Percentiles rank a stretch among this genome's conserved stretches.
Evolutionary conservation across 2,113 vertebrate genomes (phyloP).

Genomic region (Narcine bancroftii): DNA sequence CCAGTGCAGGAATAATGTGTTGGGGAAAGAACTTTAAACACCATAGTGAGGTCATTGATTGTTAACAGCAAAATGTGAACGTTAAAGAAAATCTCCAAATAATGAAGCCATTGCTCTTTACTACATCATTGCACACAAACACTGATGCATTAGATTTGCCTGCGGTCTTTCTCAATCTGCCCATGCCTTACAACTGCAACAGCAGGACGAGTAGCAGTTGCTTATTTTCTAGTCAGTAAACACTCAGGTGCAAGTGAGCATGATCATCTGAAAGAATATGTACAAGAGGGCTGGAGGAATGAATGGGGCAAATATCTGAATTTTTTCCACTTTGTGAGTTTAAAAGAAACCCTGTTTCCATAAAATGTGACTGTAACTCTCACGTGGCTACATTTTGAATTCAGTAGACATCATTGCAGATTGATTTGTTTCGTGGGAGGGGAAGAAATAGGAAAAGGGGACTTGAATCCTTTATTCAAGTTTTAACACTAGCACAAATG

Average conservation of each 20-base stretch:
- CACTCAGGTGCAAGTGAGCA: conserved; percentile 64
- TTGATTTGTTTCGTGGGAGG: neutral
- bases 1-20: neutral
- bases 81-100: conserved; percentile 7
- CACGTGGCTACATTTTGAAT: neutral
- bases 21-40: neutral
- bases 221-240: conserved; percentile 79
- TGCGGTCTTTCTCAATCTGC: conserved; percentile 66
- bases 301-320: conserved; percentile 42
- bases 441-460: too few relatives aligned
- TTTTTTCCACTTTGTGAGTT: neutral
- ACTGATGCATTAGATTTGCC: conserved; percentile 66
- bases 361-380: neutral
- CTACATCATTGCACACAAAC: conserved; percentile 17
- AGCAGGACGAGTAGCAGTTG: conserved; percentile 58
- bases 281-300: conserved; percentile 51
- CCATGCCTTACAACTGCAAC: conserved; percentile 60
- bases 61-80: conserved; percentile 5
- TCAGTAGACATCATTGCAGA: neutral
- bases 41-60: neutral
- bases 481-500: too few relatives aligned
- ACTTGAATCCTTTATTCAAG: too few relatives aligned
- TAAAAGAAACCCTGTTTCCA: neutral
- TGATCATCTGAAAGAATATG: conserved; percentile 61
- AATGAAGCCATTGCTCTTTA: neutral